A percentile compares a stretch with the other conserved stretches of the same genome.
Conservation (phyloP, 1,140 invertebrate species). For the Philotrypesis tridentata region DNA sequence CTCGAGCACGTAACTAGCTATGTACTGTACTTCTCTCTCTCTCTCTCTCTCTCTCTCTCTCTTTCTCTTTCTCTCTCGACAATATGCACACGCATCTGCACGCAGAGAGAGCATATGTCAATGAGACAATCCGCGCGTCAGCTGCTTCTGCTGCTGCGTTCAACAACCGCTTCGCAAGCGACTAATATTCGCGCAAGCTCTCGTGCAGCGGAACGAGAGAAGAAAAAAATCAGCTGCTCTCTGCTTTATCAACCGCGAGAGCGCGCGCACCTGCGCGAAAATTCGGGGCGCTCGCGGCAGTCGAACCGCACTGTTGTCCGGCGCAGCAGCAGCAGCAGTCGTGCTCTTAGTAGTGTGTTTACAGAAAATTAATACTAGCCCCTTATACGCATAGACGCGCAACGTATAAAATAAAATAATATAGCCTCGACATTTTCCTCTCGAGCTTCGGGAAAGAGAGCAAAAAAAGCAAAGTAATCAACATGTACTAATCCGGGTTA, state of each 20-base stretch:
- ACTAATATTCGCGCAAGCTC: neutral
- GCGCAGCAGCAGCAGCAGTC: neutral
- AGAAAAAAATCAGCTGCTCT: neutral
- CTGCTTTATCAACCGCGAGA: slow-evolving; percentile 41
- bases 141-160: neutral
- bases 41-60: too few species aligned
- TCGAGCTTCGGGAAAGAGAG: neutral
- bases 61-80: too few species aligned
- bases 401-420: neutral
- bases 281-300: slow-evolving; percentile 10
- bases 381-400: neutral
- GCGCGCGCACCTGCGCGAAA: neutral
- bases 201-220: neutral
- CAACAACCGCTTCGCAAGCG: neutral
- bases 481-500: slow-evolving; percentile 34
- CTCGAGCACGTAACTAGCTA: neutral
- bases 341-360: neutral
- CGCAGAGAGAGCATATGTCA: too few species aligned
- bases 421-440: neutral
- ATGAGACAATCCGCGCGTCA: neutral
- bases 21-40: neutral
- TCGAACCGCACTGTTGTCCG: neutral
- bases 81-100: neutral
- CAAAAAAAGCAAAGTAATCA: neutral
- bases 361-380: neutral